Conservation (phyloP, 2,797 vertebrate genomes). For the Diplodus sargus region DNA sequence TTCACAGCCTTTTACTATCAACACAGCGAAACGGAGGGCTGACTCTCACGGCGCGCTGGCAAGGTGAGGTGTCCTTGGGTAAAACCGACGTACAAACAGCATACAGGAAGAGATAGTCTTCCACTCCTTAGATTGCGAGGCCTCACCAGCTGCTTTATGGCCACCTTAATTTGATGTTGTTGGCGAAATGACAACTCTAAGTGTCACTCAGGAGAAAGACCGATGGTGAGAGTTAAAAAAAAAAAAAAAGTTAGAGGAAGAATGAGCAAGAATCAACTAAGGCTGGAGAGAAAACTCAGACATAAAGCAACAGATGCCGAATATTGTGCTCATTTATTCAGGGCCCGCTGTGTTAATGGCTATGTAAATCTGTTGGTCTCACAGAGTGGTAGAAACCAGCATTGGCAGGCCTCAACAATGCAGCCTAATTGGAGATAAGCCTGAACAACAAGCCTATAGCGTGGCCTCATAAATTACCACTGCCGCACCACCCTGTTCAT, state of each 20-base stretch:
- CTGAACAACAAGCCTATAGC: slow-evolving; percentile 82
- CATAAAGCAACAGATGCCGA: slow-evolving; percentile 74
- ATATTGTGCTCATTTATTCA: slow-evolving; percentile 79
- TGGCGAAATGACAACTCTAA: slow-evolving; percentile 66
- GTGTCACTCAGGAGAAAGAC: slow-evolving; percentile 49
- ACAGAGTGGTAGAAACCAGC: slow-evolving; percentile 70
- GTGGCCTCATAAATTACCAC: slow-evolving; percentile 80
- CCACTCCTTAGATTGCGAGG: slow-evolving; percentile 46
- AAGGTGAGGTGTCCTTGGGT: slow-evolving; percentile 76
- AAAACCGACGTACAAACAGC: slow-evolving; percentile 57
- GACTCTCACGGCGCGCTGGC: slow-evolving; percentile 59
- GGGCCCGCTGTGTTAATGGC: slow-evolving; percentile 79
- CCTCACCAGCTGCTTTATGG: slow-evolving; percentile 68
- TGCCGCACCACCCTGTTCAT: slow-evolving; percentile 38
- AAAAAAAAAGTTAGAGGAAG: slow-evolving; percentile 27
- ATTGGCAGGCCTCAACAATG: slow-evolving; percentile 80
- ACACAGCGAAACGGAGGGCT: slow-evolving; percentile 71
- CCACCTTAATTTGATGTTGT: slow-evolving; percentile 64
- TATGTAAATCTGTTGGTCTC: slow-evolving; percentile 79
- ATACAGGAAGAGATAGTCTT: slow-evolving; percentile 50
- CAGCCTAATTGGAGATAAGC: slow-evolving; percentile 86
- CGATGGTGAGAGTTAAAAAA: slow-evolving; percentile 9
- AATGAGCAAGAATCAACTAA: slow-evolving; percentile 62
- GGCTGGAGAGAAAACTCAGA: slow-evolving; percentile 50
- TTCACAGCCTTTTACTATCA: slow-evolving; percentile 73